Evolutionary conservation across 2,797 vertebrate genomes (phyloP), one percentile per base, ranked within the genome.

Genomic region (Triplophysa bombifrons): DNA sequence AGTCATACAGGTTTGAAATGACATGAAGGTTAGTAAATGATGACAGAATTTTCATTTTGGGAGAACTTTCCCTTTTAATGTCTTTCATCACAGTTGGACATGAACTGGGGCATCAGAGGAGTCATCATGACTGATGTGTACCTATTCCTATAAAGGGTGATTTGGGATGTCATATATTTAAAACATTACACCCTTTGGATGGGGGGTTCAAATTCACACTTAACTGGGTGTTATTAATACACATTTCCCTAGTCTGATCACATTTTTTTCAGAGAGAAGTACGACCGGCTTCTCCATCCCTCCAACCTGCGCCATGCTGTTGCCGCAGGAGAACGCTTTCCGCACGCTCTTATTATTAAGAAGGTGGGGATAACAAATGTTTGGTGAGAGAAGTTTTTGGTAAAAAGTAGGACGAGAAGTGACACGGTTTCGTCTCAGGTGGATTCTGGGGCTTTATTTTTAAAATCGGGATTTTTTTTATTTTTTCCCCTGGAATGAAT

Each of bases 391-490:
- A 90, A 90, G 87, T 89, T 86, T 84, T 86, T 38, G 69, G 69
- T 60, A 71, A 77, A 85, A 95, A 94, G 90, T 94, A 91, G 94
- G 94, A 86, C 93, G 83, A 83, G 86, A 89, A 91, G 91, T 93
- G 92, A 93, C 93, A 92, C 88, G 81, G 90, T 90, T 92, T 89
- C 83, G 88, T 93, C 92, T 94, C 93, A 94, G 91, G 92, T 93
- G 93, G 91, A 86, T 91, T 88, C 76, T 73, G 80, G 85, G 88
- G 91, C 89, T 92, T 84, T 93, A 93, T 94, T 94, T 94, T 94
- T 93, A 92, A 88, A 92, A 90, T 88, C 80, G 10, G 84, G 6
- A 89, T 85, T 25, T 65, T 67, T 76, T 67, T 61, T 13, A 44
- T 80, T 61, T 74, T 64, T 64, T 16, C 5, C 51, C 84, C 89